These are phyloP conservation scores for Melinopterus prodromus DNA, from an alignment of 2,888 invertebrate species.

Conservation along the genomic window DNA sequence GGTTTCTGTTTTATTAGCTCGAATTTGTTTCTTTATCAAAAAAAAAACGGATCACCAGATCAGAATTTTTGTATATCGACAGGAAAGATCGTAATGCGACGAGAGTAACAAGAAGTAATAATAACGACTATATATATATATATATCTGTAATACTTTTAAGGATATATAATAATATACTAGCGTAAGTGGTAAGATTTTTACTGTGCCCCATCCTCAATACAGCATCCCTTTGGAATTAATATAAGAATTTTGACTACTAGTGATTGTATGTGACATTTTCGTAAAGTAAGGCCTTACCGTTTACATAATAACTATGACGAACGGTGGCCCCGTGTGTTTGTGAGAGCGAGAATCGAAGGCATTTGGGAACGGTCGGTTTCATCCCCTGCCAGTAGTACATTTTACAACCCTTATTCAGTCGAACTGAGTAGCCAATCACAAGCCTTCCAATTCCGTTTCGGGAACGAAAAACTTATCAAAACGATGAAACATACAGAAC, in stretches of 20 bases:
- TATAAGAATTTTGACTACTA: neutral
- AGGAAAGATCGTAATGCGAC: neutral
- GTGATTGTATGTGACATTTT: neutral
- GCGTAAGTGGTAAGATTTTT: neutral
- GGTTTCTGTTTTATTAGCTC: neutral
- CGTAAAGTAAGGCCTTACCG: no score
- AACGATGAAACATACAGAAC: slow-evolving; percentile 40
- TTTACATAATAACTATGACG: no score
- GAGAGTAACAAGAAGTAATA: neutral
- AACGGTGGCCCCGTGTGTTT: neutral
- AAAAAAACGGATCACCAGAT: neutral
- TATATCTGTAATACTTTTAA: neutral
- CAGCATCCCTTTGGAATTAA: neutral
- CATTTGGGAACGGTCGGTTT: slow-evolving; percentile 48
- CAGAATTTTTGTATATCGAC: neutral
- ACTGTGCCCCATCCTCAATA: neutral
- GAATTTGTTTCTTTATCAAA: neutral
- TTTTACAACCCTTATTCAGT: slow-evolving; percentile 22
- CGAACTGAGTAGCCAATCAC: slow-evolving; percentile 46
- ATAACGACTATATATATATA: neutral
- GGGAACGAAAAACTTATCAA: slow-evolving; percentile 25
- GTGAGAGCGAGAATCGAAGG: slow-evolving; percentile 1
- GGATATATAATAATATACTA: neutral
- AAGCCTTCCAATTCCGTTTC: slow-evolving; percentile 37
- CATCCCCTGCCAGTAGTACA: slow-evolving; percentile 52